Conservation (phyloP, 2,888 invertebrate genomes). For the Xanthia icteritia region DNA sequence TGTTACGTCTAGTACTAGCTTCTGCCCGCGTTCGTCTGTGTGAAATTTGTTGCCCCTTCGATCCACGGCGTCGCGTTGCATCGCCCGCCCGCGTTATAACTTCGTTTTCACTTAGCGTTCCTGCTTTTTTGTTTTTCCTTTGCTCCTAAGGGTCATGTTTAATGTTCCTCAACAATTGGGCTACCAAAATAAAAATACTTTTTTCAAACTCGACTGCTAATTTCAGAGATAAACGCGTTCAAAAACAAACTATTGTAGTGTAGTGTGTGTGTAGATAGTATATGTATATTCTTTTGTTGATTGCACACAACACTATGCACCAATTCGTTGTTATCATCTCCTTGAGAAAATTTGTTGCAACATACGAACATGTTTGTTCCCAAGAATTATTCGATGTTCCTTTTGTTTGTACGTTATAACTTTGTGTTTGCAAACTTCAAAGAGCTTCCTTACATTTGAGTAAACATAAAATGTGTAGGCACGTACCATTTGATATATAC, state of each 20-base stretch:
- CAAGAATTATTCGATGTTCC: conserved; percentile 21
- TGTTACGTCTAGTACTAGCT: no score
- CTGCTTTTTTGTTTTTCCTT: no score
- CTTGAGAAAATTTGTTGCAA: conserved; percentile 9
- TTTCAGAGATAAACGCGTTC: not conserved
- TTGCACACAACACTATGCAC: not conserved
- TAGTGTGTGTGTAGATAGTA: no score
- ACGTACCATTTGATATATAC: conserved; percentile 3
- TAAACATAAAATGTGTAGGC: conserved; percentile 21
- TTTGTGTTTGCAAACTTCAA: conserved; percentile 33
- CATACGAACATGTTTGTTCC: conserved; percentile 28
- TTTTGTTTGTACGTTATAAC: conserved; percentile 29
- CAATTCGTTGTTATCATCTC: conserved; percentile 8
- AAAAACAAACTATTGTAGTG: not conserved
- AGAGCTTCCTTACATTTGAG: conserved; percentile 30
- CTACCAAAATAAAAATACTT: no score
- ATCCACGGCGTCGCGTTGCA: no score
- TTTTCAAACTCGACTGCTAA: no score
- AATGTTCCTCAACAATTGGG: no score
- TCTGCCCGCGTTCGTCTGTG: no score
- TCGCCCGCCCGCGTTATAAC: no score
- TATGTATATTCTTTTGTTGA: not conserved
- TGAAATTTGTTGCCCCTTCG: no score
- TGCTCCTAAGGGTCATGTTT: no score
- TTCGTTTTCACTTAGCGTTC: no score